Base-by-base conservation (phyloP, 2,888 invertebrate species). In the Eupithecia abbreviata region DNA sequence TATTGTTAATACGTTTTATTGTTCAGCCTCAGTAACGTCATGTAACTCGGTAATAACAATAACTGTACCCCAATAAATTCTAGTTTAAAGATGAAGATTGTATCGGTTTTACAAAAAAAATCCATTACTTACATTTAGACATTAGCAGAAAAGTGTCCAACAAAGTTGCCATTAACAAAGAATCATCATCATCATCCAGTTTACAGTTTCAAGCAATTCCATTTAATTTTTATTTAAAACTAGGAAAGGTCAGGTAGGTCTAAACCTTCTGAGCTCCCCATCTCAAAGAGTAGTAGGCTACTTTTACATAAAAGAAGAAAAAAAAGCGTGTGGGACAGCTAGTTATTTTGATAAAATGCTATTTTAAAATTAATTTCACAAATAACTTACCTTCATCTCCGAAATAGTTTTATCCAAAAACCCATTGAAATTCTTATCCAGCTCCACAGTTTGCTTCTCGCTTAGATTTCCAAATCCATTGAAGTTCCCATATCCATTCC, bases 391-490 rank as follows among this genome's bases (percentile, higher is more conserved):
- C 97, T 98, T 98, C 97, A 98, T 97, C 95, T 98, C 98, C 84
- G 97, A 93, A 85, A 98, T 96, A 87, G 97, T 96, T 90, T 97
- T 97, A 90, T 98, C 98, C 90, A 98, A 92, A 84, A 97, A 96
- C 72, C 97, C 97, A 85, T 98, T 97, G 83, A 98, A 97, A 90
- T 96, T 97, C 92, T 94, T 94, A 82, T 94, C 90, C 82, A 95
- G 76, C 77, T 93, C 91, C 2, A 94, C 94, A 0, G 92, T 90
- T 73, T 93, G 94, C 69, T 95, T 95, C 88, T 94, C 94, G 84
- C 95, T 95, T 47, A 94, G 83, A 80, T 92, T 93, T 0, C 93
- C 94, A 76, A 94, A 95, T 0, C 95, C 95, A 78, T 95, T 95
- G 81, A 94, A 94, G 78, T 90, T 92, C 0, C 92, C 91, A 74